These are phyloP conservation scores for Agonum fuliginosum DNA, from an alignment of 2,888 invertebrate species.

Conservation along the genomic window DNA sequence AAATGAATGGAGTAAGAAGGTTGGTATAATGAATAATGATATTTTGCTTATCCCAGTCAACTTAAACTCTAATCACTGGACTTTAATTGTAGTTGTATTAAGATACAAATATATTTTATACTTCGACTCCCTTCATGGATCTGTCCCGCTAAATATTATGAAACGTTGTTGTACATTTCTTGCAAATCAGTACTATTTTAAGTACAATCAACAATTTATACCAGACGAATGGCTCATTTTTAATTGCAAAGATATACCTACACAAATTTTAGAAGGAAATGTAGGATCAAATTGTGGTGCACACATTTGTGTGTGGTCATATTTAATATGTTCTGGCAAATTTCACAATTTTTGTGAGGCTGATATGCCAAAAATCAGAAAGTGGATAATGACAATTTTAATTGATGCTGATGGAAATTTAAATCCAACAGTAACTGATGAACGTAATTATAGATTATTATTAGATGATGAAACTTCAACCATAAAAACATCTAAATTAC, in stretches of 20 bases:
- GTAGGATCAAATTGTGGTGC: background rate
- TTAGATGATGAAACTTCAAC: background rate
- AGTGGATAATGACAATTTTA: background rate
- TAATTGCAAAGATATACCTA: background rate
- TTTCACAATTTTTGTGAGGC: background rate
- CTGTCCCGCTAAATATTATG: background rate
- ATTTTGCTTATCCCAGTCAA: background rate
- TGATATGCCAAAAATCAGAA: background rate
- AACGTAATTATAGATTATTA: background rate
- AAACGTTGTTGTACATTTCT: background rate
- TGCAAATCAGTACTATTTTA: background rate
- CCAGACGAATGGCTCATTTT: background rate
- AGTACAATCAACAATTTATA: background rate
- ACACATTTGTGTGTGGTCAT: background rate
- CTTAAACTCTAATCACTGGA: background rate
- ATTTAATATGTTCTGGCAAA: background rate
- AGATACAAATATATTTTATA: background rate
- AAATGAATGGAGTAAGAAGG: background rate
- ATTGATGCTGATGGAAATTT: background rate
- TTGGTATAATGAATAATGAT: constrained; percentile 9
- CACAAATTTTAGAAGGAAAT: background rate
- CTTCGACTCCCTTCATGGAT: background rate
- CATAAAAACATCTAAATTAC: background rate
- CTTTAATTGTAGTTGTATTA: background rate
- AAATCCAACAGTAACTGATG: background rate